Evolutionary conservation across 2,113 vertebrate genomes (phyloP).

Genomic region (Picathartes gymnocephalus): DNA sequence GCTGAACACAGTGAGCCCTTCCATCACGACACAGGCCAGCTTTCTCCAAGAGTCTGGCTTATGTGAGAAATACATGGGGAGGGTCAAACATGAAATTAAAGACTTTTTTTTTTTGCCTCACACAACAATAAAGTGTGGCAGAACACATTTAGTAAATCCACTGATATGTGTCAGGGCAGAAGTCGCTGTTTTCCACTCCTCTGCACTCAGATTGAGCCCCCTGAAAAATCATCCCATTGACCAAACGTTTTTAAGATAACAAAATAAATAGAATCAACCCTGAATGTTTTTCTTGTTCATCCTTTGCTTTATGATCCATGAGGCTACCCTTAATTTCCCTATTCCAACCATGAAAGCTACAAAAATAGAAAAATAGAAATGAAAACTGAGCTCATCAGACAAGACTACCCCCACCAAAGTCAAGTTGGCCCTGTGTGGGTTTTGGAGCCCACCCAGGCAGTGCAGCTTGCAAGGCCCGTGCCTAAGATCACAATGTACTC

Average conservation of each 20-base stretch:
- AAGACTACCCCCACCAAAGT: neutral
- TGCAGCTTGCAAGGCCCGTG: neutral
- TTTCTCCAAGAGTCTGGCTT: neutral
- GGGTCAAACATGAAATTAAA: neutral
- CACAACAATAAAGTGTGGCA: neutral
- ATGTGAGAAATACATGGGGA: neutral
- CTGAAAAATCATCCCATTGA: neutral
- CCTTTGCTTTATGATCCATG: conserved; percentile 27
- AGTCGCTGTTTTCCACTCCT: neutral
- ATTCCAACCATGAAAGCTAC: neutral
- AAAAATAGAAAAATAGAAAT: conserved; percentile 42
- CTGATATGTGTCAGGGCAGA: neutral
- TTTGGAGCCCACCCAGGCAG: conserved; percentile 53
- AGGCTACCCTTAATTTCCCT: neutral
- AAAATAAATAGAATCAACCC: neutral
- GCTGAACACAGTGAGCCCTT: neutral
- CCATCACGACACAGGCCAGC: neutral
- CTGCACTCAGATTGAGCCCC: neutral
- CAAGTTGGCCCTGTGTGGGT: conserved; percentile 8
- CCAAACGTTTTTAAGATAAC: neutral
- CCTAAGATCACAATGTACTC: conserved; percentile 38
- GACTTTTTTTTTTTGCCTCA: neutral
- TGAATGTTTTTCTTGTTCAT: neutral
- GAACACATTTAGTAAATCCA: neutral
- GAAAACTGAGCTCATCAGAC: conserved; percentile 23